Evolutionary conservation across 2,113 vertebrate genomes (phyloP).

Genomic region (Myotis davidii): DNA sequence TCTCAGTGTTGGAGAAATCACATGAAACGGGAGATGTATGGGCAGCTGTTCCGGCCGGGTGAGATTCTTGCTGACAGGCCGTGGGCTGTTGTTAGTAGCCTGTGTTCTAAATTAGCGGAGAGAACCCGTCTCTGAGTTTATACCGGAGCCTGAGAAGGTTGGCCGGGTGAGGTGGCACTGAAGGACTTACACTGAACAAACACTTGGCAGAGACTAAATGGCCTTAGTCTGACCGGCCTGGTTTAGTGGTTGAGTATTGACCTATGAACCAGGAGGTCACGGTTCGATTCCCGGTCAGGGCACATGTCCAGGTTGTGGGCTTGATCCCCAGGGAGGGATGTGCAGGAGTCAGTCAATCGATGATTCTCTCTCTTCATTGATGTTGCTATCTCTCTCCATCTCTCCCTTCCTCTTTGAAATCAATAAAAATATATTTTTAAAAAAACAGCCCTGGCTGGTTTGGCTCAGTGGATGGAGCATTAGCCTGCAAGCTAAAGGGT

Average conservation of each 20-base stretch:
- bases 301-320: no score
- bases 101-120: constrained; percentile 64
- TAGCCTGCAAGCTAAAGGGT: no score
- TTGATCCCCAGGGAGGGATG: no score
- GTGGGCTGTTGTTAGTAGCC: constrained; percentile 55
- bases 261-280: no score
- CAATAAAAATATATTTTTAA: no score
- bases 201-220: neutral
- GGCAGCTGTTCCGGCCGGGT: neutral
- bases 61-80: constrained; percentile 56
- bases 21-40: constrained; percentile 58
- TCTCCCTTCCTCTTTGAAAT: no score
- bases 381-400: no score
- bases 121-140: neutral
- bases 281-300: no score
- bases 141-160: neutral
- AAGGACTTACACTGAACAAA: neutral
- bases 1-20: constrained; percentile 40
- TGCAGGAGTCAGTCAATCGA: no score
- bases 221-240: neutral
- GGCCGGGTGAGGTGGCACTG: neutral
- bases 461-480: no score
- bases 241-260: no score
- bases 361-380: no score
- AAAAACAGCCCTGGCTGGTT: neutral